These are phyloP conservation scores for Danio rerio DNA, from an alignment of 2,113 vertebrate genomes.

Conservation along the genomic window GRCz12tu NC_133179.1:9538001-9538500, in stretches of 20 bases:
- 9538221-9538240: constrained; percentile 32
- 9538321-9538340: neutral
- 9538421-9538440: neutral
- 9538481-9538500: constrained; percentile 2
- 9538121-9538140: constrained; percentile 45
- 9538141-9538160: constrained; percentile 56
- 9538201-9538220: constrained; percentile 31
- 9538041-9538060: constrained; percentile 1
- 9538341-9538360: neutral
- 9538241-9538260: neutral
- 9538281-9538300: no score
- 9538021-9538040: constrained; percentile 3
- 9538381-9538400: neutral
- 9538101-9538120: constrained; percentile 39
- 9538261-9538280: no score
- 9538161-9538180: constrained; percentile 55
- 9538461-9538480: constrained; percentile 2
- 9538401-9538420: neutral
- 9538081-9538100: neutral
- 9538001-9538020: constrained; percentile 18
- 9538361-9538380: neutral
- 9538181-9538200: constrained; percentile 42
- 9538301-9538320: no score
- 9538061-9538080: neutral
- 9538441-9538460: neutral